These are phyloP conservation scores for Dipodomys stephensi DNA, from an alignment of 2,113 vertebrate genomes.

Conservation along the genomic window DNA sequence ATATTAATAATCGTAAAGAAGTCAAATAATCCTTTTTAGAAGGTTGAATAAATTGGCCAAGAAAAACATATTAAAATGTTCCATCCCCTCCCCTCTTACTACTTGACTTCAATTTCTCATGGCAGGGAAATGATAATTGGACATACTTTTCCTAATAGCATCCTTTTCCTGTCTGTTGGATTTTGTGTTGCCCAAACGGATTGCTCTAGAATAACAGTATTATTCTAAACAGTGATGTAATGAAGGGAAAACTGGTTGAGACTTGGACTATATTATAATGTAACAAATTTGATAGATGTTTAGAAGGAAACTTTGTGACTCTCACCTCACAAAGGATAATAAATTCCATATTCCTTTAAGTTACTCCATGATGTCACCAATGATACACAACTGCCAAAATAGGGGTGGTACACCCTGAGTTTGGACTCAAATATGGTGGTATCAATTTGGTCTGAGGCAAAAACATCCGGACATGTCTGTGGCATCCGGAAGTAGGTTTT, in stretches of 20 bases:
- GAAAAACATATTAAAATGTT: constrained; percentile 32
- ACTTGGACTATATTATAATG: not conserved
- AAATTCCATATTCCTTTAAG: not conserved
- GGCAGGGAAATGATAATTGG: not conserved
- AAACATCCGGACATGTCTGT: not conserved
- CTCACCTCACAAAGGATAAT: not conserved
- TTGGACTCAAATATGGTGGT: not conserved
- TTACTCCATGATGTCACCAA: not conserved
- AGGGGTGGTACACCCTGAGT: not conserved
- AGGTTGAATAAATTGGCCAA: not conserved
- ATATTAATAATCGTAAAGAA: constrained; percentile 1
- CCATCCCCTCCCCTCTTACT: not conserved
- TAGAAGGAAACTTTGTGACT: not conserved
- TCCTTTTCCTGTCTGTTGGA: not conserved
- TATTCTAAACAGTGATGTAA: constrained; percentile 6
- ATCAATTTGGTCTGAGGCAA: not conserved
- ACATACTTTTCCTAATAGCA: not conserved
- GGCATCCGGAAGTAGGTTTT: constrained; percentile 15
- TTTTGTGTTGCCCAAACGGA: constrained; percentile 4
- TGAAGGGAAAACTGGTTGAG: not conserved
- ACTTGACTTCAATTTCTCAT: not conserved
- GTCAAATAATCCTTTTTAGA: constrained; percentile 25
- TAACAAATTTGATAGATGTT: not conserved
- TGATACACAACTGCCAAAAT: not conserved
- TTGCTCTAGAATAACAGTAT: not conserved